Conservation (phyloP, 2,113 vertebrate genomes). For the Mystacornis crossleyi region DNA sequence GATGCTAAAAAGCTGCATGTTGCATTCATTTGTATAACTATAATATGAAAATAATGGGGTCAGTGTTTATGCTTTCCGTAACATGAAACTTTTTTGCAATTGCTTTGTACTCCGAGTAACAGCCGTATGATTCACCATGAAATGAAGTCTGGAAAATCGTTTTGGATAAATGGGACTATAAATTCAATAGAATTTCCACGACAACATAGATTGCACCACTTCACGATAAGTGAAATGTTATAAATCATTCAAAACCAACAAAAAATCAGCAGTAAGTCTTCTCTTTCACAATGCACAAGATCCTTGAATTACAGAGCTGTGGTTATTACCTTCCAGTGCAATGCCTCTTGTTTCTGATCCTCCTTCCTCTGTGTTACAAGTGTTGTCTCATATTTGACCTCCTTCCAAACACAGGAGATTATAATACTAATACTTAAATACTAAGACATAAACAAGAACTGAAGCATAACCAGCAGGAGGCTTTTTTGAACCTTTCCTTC, state of each 20-base stretch:
- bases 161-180: constrained; percentile 87
- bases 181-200: constrained; percentile 88
- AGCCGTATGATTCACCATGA: constrained; percentile 86
- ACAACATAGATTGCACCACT: constrained; percentile 81
- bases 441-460: background rate
- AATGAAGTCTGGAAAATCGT: constrained; percentile 88
- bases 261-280: constrained; percentile 76
- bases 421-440: background rate
- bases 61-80: constrained; percentile 73
- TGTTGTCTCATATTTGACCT: background rate
- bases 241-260: constrained; percentile 83
- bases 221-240: constrained; percentile 79
- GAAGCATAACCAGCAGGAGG: background rate
- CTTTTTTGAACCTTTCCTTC: background rate
- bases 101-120: constrained; percentile 80
- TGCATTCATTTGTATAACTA: constrained; percentile 68
- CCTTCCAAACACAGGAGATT: constrained; percentile 26
- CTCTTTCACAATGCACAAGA: constrained; percentile 67
- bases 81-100: constrained; percentile 78
- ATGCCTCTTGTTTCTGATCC: constrained; percentile 41
- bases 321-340: constrained; percentile 53
- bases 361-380: background rate
- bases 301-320: constrained; percentile 58
- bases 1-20: constrained; percentile 19
- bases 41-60: constrained; percentile 74